Percentiles rank a stretch among this genome's conserved stretches.
Evolutionary conservation across 2,888 invertebrate genomes (phyloP).

Genomic region (Chironomus riparius): DNA sequence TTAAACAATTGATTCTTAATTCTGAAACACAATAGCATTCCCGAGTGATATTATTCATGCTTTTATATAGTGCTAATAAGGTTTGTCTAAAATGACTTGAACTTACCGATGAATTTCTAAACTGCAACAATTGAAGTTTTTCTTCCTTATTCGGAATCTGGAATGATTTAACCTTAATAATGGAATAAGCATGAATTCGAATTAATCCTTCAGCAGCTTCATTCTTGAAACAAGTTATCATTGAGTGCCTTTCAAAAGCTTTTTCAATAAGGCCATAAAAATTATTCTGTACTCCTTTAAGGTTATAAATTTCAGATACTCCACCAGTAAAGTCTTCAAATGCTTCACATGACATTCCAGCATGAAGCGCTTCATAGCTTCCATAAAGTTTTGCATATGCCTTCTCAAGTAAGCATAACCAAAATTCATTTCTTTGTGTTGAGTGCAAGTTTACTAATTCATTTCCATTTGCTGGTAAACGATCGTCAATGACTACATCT

Average conservation of each 20-base stretch:
- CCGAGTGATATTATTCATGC: too few relatives aligned
- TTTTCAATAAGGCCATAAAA: conserved; percentile 81
- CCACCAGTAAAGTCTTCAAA: conserved; percentile 99
- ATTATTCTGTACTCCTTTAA: conserved; percentile 72
- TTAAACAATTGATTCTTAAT: too few relatives aligned
- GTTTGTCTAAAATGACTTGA: too few relatives aligned
- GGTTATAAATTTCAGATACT: conserved; percentile 86
- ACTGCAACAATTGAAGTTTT: conserved; percentile 70
- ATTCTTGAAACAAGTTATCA: conserved; percentile 75
- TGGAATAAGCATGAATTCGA: conserved; percentile 87
- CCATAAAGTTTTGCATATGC: conserved; percentile 94
- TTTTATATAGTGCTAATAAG: too few relatives aligned
- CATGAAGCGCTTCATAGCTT: conserved; percentile 94
- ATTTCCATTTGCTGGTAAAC: conserved; percentile 77
- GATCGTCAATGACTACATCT: conserved; percentile 87
- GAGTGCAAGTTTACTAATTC: conserved; percentile 82
- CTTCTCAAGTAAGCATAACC: conserved; percentile 91
- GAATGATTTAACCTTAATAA: conserved; percentile 74
- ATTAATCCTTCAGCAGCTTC: conserved; percentile 74
- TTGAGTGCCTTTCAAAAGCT: conserved; percentile 81
- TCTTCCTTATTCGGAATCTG: conserved; percentile 67
- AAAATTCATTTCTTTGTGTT: conserved; percentile 81
- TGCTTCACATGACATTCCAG: conserved; percentile 95
- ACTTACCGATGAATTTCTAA: conserved; percentile 76
- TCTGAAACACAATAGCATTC: too few relatives aligned